Evolutionary conservation across 2,888 invertebrate genomes (phyloP).

Genomic region (Anagyrus pseudococci): DNA sequence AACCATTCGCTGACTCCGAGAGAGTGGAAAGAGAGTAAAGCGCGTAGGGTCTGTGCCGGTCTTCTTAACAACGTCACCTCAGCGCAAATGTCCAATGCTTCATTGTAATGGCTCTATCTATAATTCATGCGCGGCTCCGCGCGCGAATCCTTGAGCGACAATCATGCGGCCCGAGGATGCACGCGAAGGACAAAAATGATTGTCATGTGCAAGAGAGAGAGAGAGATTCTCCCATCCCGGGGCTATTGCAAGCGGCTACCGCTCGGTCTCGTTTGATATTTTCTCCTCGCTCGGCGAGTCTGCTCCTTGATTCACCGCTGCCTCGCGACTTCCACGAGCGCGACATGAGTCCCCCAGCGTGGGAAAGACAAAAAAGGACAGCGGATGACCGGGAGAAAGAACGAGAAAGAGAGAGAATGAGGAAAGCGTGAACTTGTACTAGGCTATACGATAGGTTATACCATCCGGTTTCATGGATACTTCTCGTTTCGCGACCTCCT

Average conservation of each 20-base stretch:
- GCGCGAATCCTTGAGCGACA: conserved; percentile 34
- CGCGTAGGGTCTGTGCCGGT: too few relatives aligned
- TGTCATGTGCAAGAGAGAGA: conserved; percentile 12
- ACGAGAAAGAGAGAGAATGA: too few relatives aligned
- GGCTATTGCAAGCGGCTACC: conserved; percentile 19
- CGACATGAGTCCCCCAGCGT: conserved; percentile 12
- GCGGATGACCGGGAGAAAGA: too few relatives aligned
- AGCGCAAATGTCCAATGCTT: conserved; percentile 19
- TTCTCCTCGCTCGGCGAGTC: conserved; percentile 22
- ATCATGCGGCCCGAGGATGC: conserved; percentile 15
- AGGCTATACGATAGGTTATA: too few relatives aligned
- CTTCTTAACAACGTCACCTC: conserved; percentile 32
- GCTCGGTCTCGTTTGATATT: conserved; percentile 29
- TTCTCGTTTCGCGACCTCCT: too few relatives aligned
- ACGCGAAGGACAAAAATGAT: conserved; percentile 33
- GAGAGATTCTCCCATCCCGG: conserved; percentile 3
- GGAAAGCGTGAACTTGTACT: too few relatives aligned
- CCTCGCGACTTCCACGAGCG: conserved; percentile 16
- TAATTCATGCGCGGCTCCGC: too few relatives aligned
- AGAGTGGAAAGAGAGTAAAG: too few relatives aligned
- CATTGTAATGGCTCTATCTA: conserved; percentile 37
- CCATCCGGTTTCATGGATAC: too few relatives aligned
- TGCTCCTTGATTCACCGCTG: conserved; percentile 26
- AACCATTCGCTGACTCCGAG: too few relatives aligned
- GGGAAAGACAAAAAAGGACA: conserved; percentile 28